Evolutionary conservation across 2,113 vertebrate species (phyloP).

Genomic region (Scophthalmus maximus): DNA sequence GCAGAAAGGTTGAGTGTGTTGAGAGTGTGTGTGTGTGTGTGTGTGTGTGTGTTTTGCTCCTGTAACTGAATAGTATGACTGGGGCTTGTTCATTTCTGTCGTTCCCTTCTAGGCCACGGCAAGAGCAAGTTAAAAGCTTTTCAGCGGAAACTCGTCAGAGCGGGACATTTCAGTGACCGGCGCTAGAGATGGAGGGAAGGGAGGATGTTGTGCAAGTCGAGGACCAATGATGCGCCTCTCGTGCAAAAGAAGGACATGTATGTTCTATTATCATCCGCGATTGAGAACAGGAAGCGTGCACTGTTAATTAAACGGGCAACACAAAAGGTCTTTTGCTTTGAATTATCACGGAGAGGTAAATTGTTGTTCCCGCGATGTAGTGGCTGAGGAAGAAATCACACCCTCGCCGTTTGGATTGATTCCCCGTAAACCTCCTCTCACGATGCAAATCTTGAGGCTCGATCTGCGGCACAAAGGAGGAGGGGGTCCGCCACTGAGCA

Average conservation of each 20-base stretch:
- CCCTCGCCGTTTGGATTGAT: too few relatives aligned
- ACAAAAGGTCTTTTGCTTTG: too few relatives aligned
- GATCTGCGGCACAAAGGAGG: too few relatives aligned
- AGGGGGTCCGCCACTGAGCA: too few relatives aligned
- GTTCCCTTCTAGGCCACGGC: not conserved
- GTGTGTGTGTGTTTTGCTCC: conserved; percentile 2
- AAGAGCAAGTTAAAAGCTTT: conserved; percentile 42
- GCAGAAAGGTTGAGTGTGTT: conserved; percentile 48
- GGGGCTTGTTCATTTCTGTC: conserved; percentile 28
- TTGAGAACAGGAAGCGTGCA: too few relatives aligned
- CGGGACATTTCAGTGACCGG: conserved; percentile 9
- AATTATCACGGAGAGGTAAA: too few relatives aligned
- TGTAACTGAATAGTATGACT: conserved; percentile 40
- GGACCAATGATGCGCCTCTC: conserved; percentile 8
- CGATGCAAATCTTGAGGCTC: too few relatives aligned
- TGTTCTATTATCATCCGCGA: too few relatives aligned
- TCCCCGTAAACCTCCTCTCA: too few relatives aligned
- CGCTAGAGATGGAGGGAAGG: not conserved
- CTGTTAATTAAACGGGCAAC: too few relatives aligned
- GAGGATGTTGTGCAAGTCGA: not conserved
- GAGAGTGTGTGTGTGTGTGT: conserved; percentile 17
- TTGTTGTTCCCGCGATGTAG: too few relatives aligned
- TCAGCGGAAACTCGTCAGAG: conserved; percentile 6
- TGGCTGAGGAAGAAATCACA: too few relatives aligned
- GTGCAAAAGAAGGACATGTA: not conserved